Base-by-base conservation (phyloP, 2,797 vertebrate species). In the Cichlasoma orientale region DNA sequence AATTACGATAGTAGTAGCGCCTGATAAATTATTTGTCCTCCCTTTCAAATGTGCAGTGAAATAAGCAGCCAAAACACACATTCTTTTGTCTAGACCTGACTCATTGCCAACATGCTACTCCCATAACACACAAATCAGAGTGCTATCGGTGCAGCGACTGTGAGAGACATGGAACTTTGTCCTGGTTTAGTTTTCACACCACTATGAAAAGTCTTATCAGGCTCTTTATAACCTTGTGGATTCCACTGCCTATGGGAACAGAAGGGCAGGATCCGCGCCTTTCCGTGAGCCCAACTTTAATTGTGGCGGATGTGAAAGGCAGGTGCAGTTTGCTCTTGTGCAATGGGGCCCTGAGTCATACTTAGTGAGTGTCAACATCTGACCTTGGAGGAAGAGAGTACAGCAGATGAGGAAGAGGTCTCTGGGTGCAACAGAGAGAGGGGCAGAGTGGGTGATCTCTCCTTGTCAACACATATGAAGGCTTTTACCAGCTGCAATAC, bases 11-110 rank as follows among this genome's bases (percentile, higher is more conserved):
- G 82, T 71, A 91, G 81, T 88, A 86, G 82, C 61, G 68, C 36
- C 85, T 87, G 90, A 91, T 87, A 87, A 88, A 87, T 90, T 83
- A 90, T 92, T 95, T 94, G 88, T 92, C 89, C 88, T 92, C 69
- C 74, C 75, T 80, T 79, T 71, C 57, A 86, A 90, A 90, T 78
- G 78, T 74, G 81, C 77, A 83, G 68, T 18, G 74, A 84, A 81
- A 61, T 36, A 12, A 55, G 84, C 83, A 93, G 93, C 90, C 93
- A 94, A 95, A 95, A 95, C 93, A 95, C 90, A 93, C 92, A 95
- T 95, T 95, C 92, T 93, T 95, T 93, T 95, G 95, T 95, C 93
- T 92, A 86, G 90, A 90, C 90, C 88, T 93, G 94, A 94, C 83
- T 92, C 87, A 72, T 52, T 88, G 92, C 90, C 92, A 94, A 90